Base-by-base conservation (phyloP, 2,797 vertebrate species). In the Hipposideros larvatus region DNA sequence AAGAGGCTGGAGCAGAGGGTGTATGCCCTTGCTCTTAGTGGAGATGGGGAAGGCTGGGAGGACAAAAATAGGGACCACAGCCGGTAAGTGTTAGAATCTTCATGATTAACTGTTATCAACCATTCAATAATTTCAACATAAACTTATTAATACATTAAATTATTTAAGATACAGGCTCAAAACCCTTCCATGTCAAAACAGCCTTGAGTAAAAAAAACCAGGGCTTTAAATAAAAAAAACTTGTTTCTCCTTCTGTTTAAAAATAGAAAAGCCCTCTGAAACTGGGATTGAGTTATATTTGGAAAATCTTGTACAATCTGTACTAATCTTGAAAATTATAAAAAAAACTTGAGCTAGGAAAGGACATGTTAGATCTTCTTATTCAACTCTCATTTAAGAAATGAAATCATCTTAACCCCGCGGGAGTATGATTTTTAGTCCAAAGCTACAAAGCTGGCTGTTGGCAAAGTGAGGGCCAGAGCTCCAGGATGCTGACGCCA, bases 241-340 rank as follows among this genome's bases (percentile, higher is more conserved):
- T 10, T 37, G 55, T 66, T 87, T 87, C 28, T 78, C 24, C 88
- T 34, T 82, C 87, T 91, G 41, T 57, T 84, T 51, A 61, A 87
- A 88, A 75, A 22, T 46, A 95, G 28, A 48, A 71, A 73, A 86
- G n/a, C 66, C 55, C 70, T 57, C 37, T 48, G 75, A 83, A 79
- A 88, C 34, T 15, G 5, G 14, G 41, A 63, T 15, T 66, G 28
- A 90, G 9, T 41, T 90, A 22, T 70, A 78, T 78, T 82, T 93
- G 51, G 87, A 95, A 94, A 85, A 77, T 71, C 59, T 79, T 63
- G 87, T 4, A 84, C 9, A 92, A 19, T 85, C n/a, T 91, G 59
- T 90, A 93, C 46, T 82, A 55, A 84, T 85, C 26, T 85, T 84
- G 26, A 93, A 90, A 95, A 74, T 80, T 66, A 84, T 84, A 66